Evolutionary conservation across 1,140 invertebrate genomes (phyloP), one percentile per base, ranked within the genome.

Genomic region (Drosophila yakuba): DNA sequence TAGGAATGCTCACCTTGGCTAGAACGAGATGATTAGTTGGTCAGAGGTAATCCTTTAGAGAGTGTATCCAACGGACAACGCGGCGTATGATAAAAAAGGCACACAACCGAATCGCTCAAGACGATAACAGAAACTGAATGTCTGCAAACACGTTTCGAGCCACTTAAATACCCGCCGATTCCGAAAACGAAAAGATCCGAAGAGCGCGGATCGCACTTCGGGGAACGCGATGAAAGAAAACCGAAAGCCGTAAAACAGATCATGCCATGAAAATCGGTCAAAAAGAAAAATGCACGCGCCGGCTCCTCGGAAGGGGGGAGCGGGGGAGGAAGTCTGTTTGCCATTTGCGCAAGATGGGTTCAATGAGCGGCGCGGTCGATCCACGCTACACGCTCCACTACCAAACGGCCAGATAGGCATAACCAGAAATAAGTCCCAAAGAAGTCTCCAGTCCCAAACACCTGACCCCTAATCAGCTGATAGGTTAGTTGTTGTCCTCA

Each of bases 241-340:
- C 83, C 80, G 83, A 88, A 88, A 88, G 83, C 83, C 75, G 80
- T 88, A 83, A 89, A 88, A 88, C 84, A 89, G 83, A 88, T 88
- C 83, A 88, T 88, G 83, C 84, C 84, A 88, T 76, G 79, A 71
- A 88, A 88, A 88, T 89, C 83, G 83, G 83, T 88, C 83, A 83
- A 71, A 89, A 84, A 89, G 84, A 88, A 88, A 88, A 88, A 83
- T 83, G 79, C 72, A 74, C 84, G 78, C 84, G 84, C 81, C 79
- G 58, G 47, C 66, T 63, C 74, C 56, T 55, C 55, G 52, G 38
- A 47, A 11, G 28, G 25, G 39, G 61, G 35, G 45, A 43, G 17
- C 5, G 28, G 45, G 45, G n/a, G 20, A 36, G 47, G 47, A 15
- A 17, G 15, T 20, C 36, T 57, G 28, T 45, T 71, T 44, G 71